Conservation (phyloP, 1,140 invertebrate species). For the Choristoneura fumiferana region DNA sequence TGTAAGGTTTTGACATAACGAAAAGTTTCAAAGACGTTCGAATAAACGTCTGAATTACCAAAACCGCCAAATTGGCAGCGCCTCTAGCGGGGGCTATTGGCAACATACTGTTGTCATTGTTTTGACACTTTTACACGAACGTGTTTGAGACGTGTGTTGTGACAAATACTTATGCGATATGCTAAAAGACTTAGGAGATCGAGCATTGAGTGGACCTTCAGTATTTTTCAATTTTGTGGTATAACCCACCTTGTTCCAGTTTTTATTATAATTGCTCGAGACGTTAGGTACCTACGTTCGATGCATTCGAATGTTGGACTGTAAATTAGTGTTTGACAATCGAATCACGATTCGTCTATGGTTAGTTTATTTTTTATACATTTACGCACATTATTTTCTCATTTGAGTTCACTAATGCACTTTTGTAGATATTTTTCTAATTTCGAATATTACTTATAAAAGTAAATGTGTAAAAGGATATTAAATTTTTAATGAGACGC, state of each 20-base stretch:
- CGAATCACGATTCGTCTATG: not conserved
- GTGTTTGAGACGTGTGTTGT: too few species aligned
- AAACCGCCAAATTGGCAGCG: too few species aligned
- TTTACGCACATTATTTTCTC: not conserved
- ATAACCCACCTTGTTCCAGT: conserved; percentile 62
- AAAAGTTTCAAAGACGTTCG: too few species aligned
- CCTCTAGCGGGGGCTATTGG: too few species aligned
- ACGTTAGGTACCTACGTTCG: conserved; percentile 34
- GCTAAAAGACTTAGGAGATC: too few species aligned
- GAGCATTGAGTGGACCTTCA: not conserved
- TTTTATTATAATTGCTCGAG: conserved; percentile 43
- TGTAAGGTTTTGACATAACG: too few species aligned
- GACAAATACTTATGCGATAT: too few species aligned
- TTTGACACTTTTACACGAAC: too few species aligned
- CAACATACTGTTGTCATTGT: too few species aligned
- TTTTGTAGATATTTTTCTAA: conserved; percentile 1
- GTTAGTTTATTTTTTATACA: conserved; percentile 17
- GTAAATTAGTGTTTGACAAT: conserved; percentile 25
- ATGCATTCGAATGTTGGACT: conserved; percentile 28
- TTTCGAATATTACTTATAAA: not conserved
- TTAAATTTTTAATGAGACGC: not conserved
- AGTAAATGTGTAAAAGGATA: not conserved
- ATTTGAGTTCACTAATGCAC: not conserved
- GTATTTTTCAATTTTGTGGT: conserved; percentile 21
- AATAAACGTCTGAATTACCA: too few species aligned